These are phyloP conservation scores for Agrotis clavis DNA, from an alignment of 2,888 invertebrate species.

Conservation along the genomic window DNA sequence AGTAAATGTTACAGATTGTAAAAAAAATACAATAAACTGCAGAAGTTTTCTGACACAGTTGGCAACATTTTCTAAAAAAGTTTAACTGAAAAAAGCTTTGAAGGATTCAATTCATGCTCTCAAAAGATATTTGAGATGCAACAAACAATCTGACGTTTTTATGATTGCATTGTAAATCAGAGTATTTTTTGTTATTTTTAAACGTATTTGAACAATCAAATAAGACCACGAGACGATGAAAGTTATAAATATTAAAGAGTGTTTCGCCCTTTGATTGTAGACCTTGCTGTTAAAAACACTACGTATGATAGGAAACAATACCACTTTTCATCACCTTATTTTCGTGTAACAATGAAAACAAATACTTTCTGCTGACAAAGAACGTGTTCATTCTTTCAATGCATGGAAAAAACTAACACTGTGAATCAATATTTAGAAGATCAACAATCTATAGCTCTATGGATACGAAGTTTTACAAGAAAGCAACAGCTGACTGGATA, in stretches of 20 bases:
- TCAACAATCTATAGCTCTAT: slow-evolving; percentile 7
- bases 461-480: no score
- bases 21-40: not conserved
- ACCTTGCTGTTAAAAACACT: slow-evolving; percentile 14
- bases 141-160: not conserved
- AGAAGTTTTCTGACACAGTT: not conserved
- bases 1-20: not conserved
- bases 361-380: slow-evolving; percentile 23
- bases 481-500: no score
- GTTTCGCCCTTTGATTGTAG: slow-evolving; percentile 15
- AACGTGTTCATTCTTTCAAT: slow-evolving; percentile 1
- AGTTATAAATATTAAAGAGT: not conserved
- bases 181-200: not conserved
- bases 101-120: not conserved
- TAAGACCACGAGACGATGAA: not conserved
- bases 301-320: slow-evolving; percentile 18
- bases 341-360: slow-evolving; percentile 35
- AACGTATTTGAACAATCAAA: slow-evolving; percentile 4
- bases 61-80: not conserved
- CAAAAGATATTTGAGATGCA: not conserved
- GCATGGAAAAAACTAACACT: not conserved
- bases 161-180: not conserved
- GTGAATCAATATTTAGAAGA: slow-evolving; percentile 10
- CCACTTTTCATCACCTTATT: slow-evolving; percentile 11
- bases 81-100: not conserved